These are phyloP conservation scores for Xanthostigma xanthostigma DNA, from an alignment of 2,888 invertebrate genomes.

Conservation along the genomic window DNA sequence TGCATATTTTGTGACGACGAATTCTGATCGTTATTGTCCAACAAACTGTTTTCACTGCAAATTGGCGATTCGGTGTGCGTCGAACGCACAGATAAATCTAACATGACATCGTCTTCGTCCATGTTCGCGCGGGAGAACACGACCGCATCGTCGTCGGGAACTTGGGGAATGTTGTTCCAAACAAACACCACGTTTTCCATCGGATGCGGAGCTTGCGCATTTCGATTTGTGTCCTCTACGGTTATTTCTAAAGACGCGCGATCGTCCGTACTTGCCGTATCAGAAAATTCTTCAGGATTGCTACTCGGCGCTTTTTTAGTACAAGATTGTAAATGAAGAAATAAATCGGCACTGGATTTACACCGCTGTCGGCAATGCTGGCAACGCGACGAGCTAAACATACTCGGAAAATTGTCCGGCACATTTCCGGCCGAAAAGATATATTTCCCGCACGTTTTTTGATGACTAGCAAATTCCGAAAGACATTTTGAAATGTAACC, in stretches of 20 bases:
- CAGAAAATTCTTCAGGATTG: constrained; percentile 5
- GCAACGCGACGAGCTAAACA: constrained; percentile 59
- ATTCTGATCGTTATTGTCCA: too few relatives aligned
- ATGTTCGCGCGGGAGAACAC: constrained; percentile 18
- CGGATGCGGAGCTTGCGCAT: constrained; percentile 38
- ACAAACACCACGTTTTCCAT: constrained; percentile 73
- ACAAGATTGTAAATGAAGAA: constrained; percentile 61
- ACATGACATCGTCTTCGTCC: constrained; percentile 24
- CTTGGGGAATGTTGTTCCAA: constrained; percentile 53
- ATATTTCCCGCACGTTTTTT: constrained; percentile 45
- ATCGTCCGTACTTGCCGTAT: constrained; percentile 12
- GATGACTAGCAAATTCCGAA: constrained; percentile 67
- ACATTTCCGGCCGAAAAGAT: constrained; percentile 19
- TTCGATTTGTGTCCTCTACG: constrained; percentile 6
- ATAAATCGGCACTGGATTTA: constrained; percentile 67
- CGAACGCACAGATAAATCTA: constrained; percentile 24
- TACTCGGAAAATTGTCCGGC: constrained; percentile 27
- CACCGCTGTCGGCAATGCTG: constrained; percentile 77
- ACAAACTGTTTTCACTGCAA: not conserved
- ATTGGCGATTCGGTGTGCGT: not conserved
- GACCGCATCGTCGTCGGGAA: constrained; percentile 1
- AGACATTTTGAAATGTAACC: constrained; percentile 67
- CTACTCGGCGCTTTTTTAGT: constrained; percentile 25
- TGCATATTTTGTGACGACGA: not conserved
- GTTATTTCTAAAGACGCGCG: constrained; percentile 27